Percentiles rank a stretch among this genome's conserved stretches.
Conservation (phyloP, 2,797 vertebrate genomes). For the Psittacula derbiana region DNA sequence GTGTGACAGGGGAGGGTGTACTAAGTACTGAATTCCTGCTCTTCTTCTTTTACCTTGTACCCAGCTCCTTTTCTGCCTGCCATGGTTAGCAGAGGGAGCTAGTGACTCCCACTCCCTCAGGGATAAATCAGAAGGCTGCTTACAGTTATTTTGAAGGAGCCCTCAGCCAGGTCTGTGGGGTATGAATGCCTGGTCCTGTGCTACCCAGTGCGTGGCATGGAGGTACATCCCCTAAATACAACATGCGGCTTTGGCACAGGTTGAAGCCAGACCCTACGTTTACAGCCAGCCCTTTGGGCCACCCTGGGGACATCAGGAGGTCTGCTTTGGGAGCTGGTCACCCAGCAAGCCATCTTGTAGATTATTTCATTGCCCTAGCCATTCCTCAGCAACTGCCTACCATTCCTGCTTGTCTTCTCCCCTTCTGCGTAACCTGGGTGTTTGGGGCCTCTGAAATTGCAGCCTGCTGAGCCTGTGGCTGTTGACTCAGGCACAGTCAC, state of each 20-base stretch:
- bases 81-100: neutral
- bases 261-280: neutral
- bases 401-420: neutral
- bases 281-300: neutral
- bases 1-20: neutral
- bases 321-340: neutral
- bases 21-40: neutral
- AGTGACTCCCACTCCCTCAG: neutral
- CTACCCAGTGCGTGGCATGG: rapidly evolving
- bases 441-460: neutral
- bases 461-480: neutral
- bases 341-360: neutral
- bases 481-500: constrained; percentile 37
- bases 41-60: neutral
- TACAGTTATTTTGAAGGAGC: neutral
- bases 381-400: neutral
- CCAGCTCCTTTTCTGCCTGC: neutral
- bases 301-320: neutral
- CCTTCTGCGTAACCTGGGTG: neutral
- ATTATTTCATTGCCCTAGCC: neutral
- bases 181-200: neutral
- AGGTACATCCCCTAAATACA: neutral
- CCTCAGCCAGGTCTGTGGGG: rapidly evolving
- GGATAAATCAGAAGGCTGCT: neutral
- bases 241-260: rapidly evolving